Base-by-base conservation (phyloP, 2,888 invertebrate genomes). In the Drosophila yooni region DNA sequence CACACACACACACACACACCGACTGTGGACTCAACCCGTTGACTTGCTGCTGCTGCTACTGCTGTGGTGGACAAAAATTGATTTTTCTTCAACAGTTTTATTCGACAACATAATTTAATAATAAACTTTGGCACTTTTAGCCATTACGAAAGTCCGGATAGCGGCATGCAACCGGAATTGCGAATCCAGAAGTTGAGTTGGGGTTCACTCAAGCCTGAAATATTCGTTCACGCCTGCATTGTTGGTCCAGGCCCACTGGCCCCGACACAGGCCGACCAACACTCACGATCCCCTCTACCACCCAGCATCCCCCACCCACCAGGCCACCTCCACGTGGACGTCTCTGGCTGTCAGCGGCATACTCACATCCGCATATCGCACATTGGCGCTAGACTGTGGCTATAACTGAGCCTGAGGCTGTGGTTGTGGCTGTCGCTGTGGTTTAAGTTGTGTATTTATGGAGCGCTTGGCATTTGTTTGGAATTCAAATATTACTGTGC, bases 121-220 rank as follows among this genome's bases (percentile, higher is more conserved):
- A 87, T 86, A 86, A 87, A 86, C 85, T 86, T 87, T 83, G 85
- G 87, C 87, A 86, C 87, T 86, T 84, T 87, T 78, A 76, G 81
- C 80, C 79, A 84, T 76, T 76, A 73, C 70, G 71, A 76, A 74
- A 67, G 67, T 29, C 52, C 57, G 54, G 21, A 61, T 53, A 48
- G 50, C 63, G 60, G 60, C 74, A 70, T 74, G 75, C 78, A 65
- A 46, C 59, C 68, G 65, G 65, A 69, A 75, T 65, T 75, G 57
- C 62, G 68, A 60, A 46, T 69, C 69, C 72, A 66, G 66, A 72
- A 70, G 63, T 66, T 61, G 38, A 53, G 69, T 40, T 66, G 68
- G 40, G 72, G 54, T 29, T 68, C 82, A 83, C 63, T 87, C 72
- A 78, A 83, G 85, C 85, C 83, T 85, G 82, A 86, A 85, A 86